Evolutionary conservation across 2,113 vertebrate species (phyloP).

Genomic region (Forbesichthys papilliferus): DNA sequence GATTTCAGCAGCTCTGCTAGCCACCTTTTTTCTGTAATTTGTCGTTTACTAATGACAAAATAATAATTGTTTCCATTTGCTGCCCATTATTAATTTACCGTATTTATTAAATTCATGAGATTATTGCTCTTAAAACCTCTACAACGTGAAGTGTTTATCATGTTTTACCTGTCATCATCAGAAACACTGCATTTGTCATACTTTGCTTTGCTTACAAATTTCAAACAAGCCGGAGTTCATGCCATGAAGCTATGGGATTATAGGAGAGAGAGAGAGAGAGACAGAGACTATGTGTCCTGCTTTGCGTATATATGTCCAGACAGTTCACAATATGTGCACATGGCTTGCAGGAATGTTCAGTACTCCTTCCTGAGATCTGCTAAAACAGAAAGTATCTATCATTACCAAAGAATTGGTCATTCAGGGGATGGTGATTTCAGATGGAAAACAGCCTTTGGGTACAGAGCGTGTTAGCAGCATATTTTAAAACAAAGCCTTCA

Average conservation of each 20-base stretch:
- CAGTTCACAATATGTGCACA: conserved; percentile 16
- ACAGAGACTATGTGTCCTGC: too few species aligned
- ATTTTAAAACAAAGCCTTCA: neutral
- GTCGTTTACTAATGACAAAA: neutral
- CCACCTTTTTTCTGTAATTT: too few species aligned
- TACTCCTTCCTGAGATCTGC: conserved; percentile 16
- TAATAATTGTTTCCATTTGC: neutral
- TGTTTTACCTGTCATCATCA: neutral
- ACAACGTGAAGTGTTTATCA: neutral
- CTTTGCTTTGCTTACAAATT: neutral
- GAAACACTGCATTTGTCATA: neutral
- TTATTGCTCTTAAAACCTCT: neutral
- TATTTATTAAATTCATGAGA: conserved; percentile 2
- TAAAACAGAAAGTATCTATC: conserved; percentile 31
- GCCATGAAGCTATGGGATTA: neutral
- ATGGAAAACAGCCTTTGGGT: conserved; percentile 3
- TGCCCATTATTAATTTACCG: conserved; percentile 4
- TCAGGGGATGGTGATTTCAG: neutral
- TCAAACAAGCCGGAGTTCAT: neutral
- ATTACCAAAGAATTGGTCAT: neutral
- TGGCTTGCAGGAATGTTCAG: conserved; percentile 55
- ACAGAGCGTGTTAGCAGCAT: neutral
- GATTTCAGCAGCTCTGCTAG: neutral
- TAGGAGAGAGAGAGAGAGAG: neutral
- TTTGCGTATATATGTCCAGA: too few species aligned